Percentiles rank a stretch among this genome's conserved stretches.
Evolutionary conservation across 2,113 vertebrate species (phyloP).

Genomic region (Dermatemys mawii): DNA sequence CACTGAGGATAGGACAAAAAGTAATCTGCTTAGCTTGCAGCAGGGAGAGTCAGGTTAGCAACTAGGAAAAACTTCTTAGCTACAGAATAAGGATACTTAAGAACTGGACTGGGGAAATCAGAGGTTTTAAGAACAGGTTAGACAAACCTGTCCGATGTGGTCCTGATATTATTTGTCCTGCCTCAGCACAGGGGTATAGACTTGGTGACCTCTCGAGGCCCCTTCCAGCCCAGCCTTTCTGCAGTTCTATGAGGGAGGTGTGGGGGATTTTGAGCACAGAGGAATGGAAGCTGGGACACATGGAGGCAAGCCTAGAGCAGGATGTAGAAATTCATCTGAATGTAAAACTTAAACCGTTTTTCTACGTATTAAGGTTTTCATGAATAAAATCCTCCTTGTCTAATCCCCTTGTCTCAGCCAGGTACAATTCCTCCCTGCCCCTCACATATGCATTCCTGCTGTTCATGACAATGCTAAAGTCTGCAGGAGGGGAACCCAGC

Average conservation of each 20-base stretch:
- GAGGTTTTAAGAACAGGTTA: background rate
- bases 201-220: background rate
- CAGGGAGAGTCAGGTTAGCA: background rate
- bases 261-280: background rate
- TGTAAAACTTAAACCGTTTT: background rate
- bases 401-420: background rate
- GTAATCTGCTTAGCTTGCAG: background rate
- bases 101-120: background rate
- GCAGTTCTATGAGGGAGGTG: background rate
- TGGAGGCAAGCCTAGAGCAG: background rate
- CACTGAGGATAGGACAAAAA: background rate
- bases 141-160: background rate
- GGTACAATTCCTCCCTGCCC: background rate
- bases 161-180: background rate
- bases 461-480: background rate
- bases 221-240: background rate
- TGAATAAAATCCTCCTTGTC: background rate
- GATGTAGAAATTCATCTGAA: background rate
- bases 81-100: background rate
- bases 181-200: background rate
- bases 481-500: background rate
- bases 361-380: background rate
- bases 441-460: background rate
- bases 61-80: background rate
- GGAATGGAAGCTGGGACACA: background rate